Evolutionary conservation across 37 sponge, comb jelly and placozoan genomes (phyloP).

Genomic region (Theonella swinhoei): DNA sequence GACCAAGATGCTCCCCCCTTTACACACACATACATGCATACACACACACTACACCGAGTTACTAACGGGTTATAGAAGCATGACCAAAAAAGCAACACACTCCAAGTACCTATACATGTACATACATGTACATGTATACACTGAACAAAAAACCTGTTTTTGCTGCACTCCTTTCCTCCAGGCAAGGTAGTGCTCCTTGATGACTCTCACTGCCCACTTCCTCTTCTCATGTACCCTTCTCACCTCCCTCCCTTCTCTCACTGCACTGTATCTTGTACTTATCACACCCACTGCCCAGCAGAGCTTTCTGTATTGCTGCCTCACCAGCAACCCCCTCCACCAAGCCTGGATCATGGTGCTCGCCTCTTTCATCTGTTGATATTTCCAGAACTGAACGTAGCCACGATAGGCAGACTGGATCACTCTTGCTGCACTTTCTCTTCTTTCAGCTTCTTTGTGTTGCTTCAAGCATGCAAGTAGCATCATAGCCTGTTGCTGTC

Average conservation of each 20-base stretch:
- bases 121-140: neutral
- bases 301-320: constrained; percentile 1
- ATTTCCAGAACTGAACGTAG: neutral
- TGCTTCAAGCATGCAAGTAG: neutral
- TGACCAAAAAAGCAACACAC: too few species aligned
- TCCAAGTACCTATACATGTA: too few species aligned
- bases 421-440: constrained; percentile 8
- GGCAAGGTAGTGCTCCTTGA: neutral
- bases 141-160: neutral
- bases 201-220: neutral
- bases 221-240: neutral
- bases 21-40: too few species aligned
- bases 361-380: neutral
- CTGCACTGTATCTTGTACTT: neutral
- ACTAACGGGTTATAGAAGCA: too few species aligned
- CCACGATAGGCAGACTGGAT: constrained; percentile 14
- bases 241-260: constrained; percentile 8
- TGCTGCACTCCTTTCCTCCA: neutral
- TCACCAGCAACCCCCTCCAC: constrained; percentile 1
- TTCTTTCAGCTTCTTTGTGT: neutral
- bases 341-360: constrained; percentile 23
- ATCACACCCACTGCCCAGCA: neutral
- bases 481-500: neutral
- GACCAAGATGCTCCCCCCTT: too few species aligned
- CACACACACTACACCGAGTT: too few species aligned